Base-by-base conservation (phyloP, 2,113 vertebrate species). In the Ondatra zibethicus region DNA sequence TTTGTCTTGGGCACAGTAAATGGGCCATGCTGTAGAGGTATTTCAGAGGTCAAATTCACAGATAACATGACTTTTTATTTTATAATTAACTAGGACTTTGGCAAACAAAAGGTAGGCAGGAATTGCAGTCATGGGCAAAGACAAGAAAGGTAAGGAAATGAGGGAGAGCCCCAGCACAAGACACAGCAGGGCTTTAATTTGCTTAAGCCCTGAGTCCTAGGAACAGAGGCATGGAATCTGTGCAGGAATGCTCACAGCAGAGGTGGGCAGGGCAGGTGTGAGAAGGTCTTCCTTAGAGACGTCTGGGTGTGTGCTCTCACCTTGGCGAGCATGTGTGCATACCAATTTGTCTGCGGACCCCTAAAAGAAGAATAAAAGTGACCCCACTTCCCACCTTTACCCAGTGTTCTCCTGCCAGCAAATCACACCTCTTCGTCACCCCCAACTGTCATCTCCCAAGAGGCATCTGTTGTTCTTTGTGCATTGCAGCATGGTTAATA, bases 281-380 rank as follows among this genome's bases (percentile, higher is more conserved):
- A 45, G 27, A 81, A 63, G 7, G 27, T 39, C 65, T 80, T 19
- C 47, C 29, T 61, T 25, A 52, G 14, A 45, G 31, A 14, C 1
- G 33, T 19, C 16, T 27, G 21, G 33, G 25, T 42, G 27, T 45
- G 84, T 21, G 47, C 23, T 3, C 52, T 77, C 39, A 36, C 19
- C 17, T 52, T 36, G 6, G 23, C 23, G 31, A 11, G 4, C 3
- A 2, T 31, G 45, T 1, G 5, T 6, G 0, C 36, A 16, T 3
- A 39, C 47, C 47, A 4, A 42, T 33, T 25, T 12, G 13, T 33
- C 68, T 13, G 39, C 4, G 3, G 9, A 52, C 8, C 77, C 36
- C 66, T 33, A 9, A 61, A 33, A 19, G 31, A 58, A 39, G 45
- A 65, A 58, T 14, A 5, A 17, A 58, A 3, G 2, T 27, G 23